These are phyloP conservation scores for Nestor notabilis DNA, from an alignment of 2,113 vertebrate species.

Conservation along the genomic window DNA sequence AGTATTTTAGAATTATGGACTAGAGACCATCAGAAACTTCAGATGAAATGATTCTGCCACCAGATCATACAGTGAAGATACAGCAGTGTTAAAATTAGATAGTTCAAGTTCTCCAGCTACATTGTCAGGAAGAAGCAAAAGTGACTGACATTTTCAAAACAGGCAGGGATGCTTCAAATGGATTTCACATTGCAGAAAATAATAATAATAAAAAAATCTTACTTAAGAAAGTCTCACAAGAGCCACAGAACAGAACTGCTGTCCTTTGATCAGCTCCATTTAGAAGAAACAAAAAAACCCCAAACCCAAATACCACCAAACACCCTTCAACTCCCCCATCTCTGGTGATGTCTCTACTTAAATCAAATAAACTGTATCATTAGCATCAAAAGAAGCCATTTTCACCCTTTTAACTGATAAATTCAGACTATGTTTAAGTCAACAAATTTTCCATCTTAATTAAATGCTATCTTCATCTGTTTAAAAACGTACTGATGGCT, in stretches of 20 bases:
- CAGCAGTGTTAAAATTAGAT: not conserved
- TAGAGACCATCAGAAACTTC: not conserved
- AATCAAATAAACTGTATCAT: not conserved
- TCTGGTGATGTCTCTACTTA: not conserved
- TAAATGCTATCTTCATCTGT: not conserved
- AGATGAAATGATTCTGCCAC: not conserved
- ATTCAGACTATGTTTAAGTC: not conserved
- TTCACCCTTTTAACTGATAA: not conserved
- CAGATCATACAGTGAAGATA: not conserved
- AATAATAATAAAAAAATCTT: not conserved
- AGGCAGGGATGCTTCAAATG: not conserved
- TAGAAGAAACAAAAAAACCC: not conserved
- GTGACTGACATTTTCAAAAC: not conserved
- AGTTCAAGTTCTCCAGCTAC: not conserved
- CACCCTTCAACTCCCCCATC: accelerated
- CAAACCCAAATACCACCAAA: not conserved
- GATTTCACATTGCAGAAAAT: not conserved
- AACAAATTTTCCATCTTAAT: not conserved
- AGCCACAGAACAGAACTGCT: not conserved
- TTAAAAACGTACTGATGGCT: not conserved
- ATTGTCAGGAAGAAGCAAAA: not conserved
- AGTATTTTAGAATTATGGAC: not conserved
- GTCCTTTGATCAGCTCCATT: not conserved
- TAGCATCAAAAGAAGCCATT: not conserved
- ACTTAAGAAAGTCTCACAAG: not conserved